Percentiles rank a stretch among this genome's conserved stretches.
These are phyloP conservation scores for Eurosta solidaginis DNA, from an alignment of 1,140 invertebrate genomes.

Conservation along the genomic window DNA sequence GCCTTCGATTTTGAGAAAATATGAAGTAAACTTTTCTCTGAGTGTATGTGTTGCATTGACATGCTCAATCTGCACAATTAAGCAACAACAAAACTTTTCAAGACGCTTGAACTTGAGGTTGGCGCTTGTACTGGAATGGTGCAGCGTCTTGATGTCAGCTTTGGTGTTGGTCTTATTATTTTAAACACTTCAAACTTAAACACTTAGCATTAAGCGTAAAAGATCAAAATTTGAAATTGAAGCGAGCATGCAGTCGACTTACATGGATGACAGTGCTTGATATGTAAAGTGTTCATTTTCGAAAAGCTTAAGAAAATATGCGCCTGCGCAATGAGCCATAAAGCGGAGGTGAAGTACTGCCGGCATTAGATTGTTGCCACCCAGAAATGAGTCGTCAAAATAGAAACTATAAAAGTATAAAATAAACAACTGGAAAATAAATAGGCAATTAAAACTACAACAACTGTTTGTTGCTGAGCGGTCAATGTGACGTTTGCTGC, in stretches of 20 bases:
- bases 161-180: slow-evolving; percentile 10
- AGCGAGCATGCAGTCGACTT: neutral
- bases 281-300: neutral
- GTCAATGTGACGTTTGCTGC: neutral
- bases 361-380: neutral
- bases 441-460: neutral
- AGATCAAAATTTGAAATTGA: neutral
- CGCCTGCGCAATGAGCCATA: neutral
- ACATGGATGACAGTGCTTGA: neutral
- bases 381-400: neutral
- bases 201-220: neutral
- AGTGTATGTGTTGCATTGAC: no score
- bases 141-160: neutral
- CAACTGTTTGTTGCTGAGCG: neutral
- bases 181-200: slow-evolving; percentile 25
- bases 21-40: no score
- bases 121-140: neutral
- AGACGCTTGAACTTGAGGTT: neutral
- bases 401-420: neutral
- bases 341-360: neutral
- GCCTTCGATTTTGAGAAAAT: no score
- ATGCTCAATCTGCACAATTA: no score
- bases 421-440: slow-evolving; percentile 2
- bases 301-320: neutral
- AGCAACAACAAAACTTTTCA: no score